Percentiles rank a stretch among this genome's conserved stretches.
These are phyloP conservation scores for Epizoanthus ramosus DNA, from an alignment of 92 coral and sea anemone genomes.

Conservation along the genomic window DNA sequence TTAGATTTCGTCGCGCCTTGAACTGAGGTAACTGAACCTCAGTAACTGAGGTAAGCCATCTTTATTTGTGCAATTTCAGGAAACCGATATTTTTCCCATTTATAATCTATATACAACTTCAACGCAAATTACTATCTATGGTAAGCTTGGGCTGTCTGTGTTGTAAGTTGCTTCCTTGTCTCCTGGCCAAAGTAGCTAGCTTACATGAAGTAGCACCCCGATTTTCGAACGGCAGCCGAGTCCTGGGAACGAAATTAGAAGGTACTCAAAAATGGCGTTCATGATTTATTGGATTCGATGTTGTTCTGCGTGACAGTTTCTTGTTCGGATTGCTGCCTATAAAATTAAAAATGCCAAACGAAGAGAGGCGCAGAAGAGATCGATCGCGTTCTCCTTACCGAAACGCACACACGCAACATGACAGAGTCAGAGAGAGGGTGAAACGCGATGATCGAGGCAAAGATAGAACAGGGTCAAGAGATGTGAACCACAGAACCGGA, in stretches of 20 bases:
- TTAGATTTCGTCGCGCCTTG: too few species aligned
- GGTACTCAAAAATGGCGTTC: neutral
- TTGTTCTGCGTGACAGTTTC: neutral
- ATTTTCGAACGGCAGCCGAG: neutral
- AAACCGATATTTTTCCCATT: too few species aligned
- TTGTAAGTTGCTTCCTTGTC: too few species aligned
- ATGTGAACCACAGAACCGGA: constrained; percentile 29
- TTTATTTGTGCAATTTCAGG: too few species aligned
- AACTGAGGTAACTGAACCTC: too few species aligned
- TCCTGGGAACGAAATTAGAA: neutral
- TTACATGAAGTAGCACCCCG: neutral
- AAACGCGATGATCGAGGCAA: constrained; percentile 20
- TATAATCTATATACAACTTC: too few species aligned
- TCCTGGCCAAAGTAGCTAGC: too few species aligned
- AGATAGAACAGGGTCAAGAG: constrained; percentile 37
- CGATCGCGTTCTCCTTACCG: constrained; percentile 33
- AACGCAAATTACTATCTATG: too few species aligned
- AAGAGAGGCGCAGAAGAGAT: constrained; percentile 19
- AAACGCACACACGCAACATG: neutral
- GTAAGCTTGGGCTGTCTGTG: too few species aligned
- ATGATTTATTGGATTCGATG: neutral
- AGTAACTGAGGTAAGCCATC: too few species aligned
- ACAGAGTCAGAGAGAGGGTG: constrained; percentile 13
- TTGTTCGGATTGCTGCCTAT: neutral
- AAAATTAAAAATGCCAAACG: constrained; percentile 7